These are phyloP conservation scores for Colletes latitarsis DNA, from an alignment of 1,140 invertebrate species.

Conservation along the genomic window DNA sequence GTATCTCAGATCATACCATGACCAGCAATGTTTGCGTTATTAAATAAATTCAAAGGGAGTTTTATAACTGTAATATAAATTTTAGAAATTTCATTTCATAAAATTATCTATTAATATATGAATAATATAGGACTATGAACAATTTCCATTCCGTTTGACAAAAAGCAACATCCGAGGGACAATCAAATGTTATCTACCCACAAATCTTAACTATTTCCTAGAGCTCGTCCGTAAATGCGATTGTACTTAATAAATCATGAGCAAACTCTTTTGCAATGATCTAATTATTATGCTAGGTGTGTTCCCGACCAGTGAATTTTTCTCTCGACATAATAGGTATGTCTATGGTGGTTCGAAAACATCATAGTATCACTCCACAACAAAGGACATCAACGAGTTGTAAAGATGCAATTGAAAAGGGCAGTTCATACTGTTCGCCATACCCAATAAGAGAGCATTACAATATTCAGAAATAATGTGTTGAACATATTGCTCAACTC, in stretches of 20 bases:
- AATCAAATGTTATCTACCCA: conserved; percentile 23
- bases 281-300: conserved; percentile 53
- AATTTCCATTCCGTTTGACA: conserved; percentile 11
- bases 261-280: conserved; percentile 57
- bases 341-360: conserved; percentile 45
- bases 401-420: conserved; percentile 44
- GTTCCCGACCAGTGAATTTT: conserved; percentile 50
- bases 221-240: conserved; percentile 59
- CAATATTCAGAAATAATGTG: conserved; percentile 51
- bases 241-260: conserved; percentile 64
- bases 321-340: conserved; percentile 35
- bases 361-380: conserved; percentile 33
- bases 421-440: conserved; percentile 56
- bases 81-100: not conserved
- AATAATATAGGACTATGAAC: not conserved
- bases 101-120: not conserved
- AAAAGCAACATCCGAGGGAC: not conserved
- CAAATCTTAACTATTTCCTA: conserved; percentile 44
- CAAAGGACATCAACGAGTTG: conserved; percentile 48
- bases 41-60: conserved; percentile 19
- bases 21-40: not conserved
- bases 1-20: not conserved
- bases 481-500: conserved; percentile 35
- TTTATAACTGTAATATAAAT: conserved; percentile 1
- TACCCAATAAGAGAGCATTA: conserved; percentile 63